A percentile compares a stretch with the other conserved stretches of the same genome.
These are phyloP conservation scores for Circaetus gallicus DNA, from an alignment of 2,113 vertebrate genomes.

Conservation along the genomic window DNA sequence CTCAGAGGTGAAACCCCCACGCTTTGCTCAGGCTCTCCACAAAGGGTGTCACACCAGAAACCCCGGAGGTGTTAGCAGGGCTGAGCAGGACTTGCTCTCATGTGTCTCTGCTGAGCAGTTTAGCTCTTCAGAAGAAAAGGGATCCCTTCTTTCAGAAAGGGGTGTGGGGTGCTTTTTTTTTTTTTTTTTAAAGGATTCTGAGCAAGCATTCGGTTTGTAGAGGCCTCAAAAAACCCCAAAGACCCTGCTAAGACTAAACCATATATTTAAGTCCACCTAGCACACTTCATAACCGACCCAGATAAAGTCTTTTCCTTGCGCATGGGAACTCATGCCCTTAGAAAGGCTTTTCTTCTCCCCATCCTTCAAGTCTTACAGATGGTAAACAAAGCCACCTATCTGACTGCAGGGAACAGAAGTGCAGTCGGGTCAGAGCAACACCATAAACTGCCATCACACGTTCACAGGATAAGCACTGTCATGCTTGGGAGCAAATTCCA, in stretches of 20 bases:
- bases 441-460: neutral
- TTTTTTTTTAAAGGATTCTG: neutral
- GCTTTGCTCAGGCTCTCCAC: neutral
- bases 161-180: neutral
- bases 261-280: neutral
- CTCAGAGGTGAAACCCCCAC: neutral
- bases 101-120: neutral
- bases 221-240: neutral
- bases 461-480: neutral
- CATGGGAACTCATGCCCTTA: neutral
- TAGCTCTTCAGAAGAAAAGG: neutral
- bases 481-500: neutral
- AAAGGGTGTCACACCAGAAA: neutral
- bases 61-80: neutral
- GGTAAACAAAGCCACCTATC: neutral
- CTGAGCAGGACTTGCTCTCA: accelerated
- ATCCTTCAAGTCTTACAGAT: neutral
- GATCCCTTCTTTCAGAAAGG: neutral
- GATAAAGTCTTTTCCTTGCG: neutral
- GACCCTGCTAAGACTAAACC: neutral
- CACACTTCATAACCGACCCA: neutral
- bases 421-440: neutral
- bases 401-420: neutral
- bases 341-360: neutral
- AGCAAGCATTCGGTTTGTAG: neutral